Conservation (phyloP, 2,113 vertebrate genomes). For the Sisor rabdophorus region DNA sequence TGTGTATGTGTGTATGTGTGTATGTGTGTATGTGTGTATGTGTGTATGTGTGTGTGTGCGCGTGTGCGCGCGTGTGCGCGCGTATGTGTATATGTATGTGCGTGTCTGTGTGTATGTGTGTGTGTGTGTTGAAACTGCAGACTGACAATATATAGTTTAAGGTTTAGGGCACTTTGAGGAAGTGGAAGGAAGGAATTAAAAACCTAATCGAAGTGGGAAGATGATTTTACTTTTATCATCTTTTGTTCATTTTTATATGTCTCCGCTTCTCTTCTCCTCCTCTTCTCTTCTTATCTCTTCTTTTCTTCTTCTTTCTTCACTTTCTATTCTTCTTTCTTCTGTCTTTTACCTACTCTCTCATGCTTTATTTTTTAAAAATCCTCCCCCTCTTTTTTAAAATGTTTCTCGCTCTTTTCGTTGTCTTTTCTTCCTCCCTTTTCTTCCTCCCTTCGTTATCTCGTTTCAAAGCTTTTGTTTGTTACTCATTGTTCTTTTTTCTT, state of each 20-base stretch:
- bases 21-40: too few species aligned
- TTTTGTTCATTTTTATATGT: too few species aligned
- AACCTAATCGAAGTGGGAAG: too few species aligned
- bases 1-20: too few species aligned
- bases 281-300: conserved; percentile 20
- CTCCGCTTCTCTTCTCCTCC: not conserved
- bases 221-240: too few species aligned
- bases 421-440: not conserved
- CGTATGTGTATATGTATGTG: not conserved
- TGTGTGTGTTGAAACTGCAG: too few species aligned
- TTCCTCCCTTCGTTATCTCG: not conserved
- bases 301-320: not conserved
- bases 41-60: not conserved
- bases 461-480: not conserved
- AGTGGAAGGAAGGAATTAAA: too few species aligned
- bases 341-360: not conserved
- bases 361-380: too few species aligned
- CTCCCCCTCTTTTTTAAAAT: not conserved
- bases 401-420: not conserved
- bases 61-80: not conserved
- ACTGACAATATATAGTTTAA: too few species aligned
- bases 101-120: not conserved
- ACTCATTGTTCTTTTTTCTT: not conserved
- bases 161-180: too few species aligned
- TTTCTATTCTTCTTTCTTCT: too few species aligned